Evolutionary conservation across 2,888 invertebrate species (phyloP).

Genomic region (Buathra laborator): DNA sequence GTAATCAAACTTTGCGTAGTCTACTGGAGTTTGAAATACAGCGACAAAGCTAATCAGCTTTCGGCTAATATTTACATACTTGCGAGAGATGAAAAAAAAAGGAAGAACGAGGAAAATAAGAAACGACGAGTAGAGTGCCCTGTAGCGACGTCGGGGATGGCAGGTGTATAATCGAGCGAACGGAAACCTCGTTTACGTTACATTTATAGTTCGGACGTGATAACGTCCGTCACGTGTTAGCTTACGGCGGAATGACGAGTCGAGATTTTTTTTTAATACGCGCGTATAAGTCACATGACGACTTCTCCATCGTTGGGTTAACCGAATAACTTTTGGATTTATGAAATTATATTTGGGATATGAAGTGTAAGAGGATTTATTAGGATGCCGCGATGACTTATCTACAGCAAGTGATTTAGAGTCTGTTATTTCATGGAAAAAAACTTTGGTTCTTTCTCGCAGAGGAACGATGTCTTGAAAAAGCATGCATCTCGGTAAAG

Average conservation of each 20-base stretch:
- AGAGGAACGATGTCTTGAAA: no score
- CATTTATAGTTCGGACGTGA: constrained; percentile 38
- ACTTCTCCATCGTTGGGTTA: not conserved
- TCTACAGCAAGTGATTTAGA: not conserved
- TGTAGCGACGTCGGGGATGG: not conserved
- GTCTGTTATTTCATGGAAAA: not conserved
- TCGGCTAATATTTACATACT: constrained; percentile 8
- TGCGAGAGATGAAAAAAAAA: constrained; percentile 3
- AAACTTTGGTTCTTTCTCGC: not conserved
- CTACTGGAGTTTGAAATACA: not conserved
- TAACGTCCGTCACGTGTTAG: constrained; percentile 28
- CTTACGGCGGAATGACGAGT: not conserved
- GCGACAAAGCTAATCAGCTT: not conserved
- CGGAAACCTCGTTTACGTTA: constrained; percentile 46
- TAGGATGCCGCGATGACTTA: no score
- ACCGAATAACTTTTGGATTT: not conserved
- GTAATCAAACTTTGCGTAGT: not conserved
- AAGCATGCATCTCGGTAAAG: no score
- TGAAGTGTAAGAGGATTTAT: not conserved
- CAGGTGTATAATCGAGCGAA: constrained; percentile 48
- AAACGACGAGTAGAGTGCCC: constrained; percentile 11
- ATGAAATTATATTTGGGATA: no score
- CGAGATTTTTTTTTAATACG: not conserved
- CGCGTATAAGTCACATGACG: not conserved
- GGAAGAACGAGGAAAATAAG: constrained; percentile 24